Conservation (phyloP, 1,140 invertebrate species). For the Drosophila tsacasi region DNA sequence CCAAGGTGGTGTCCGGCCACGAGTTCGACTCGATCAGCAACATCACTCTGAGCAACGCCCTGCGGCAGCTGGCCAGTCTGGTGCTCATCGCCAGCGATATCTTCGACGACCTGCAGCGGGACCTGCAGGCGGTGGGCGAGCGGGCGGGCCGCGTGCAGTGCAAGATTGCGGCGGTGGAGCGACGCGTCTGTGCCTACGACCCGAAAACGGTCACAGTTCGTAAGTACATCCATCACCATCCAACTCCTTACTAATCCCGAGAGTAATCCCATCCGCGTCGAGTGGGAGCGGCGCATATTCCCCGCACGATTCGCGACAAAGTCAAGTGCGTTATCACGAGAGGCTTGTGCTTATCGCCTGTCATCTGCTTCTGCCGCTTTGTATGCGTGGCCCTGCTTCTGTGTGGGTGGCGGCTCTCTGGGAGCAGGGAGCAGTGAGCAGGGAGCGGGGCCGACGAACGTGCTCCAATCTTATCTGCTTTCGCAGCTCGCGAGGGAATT, state of each 20-base stretch:
- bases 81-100: slow-evolving; percentile 91
- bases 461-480: slow-evolving; percentile 59
- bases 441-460: slow-evolving; percentile 25
- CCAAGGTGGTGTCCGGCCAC: slow-evolving; percentile 86
- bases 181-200: slow-evolving; percentile 88
- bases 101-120: slow-evolving; percentile 90
- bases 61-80: slow-evolving; percentile 92
- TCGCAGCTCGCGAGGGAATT: slow-evolving; percentile 39
- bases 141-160: slow-evolving; percentile 88
- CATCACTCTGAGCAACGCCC: slow-evolving; percentile 90
- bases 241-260: not conserved
- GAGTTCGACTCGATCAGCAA: slow-evolving; percentile 92
- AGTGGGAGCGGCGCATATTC: slow-evolving; percentile 26
- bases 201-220: slow-evolving; percentile 93
- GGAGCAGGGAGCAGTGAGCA: slow-evolving; percentile 16
- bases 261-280: slow-evolving; percentile 10
- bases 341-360: slow-evolving; percentile 63
- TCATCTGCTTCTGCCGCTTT: slow-evolving; percentile 60
- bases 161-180: slow-evolving; percentile 88
- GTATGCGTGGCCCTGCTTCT: slow-evolving; percentile 53
- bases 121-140: slow-evolving; percentile 89
- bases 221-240: slow-evolving; percentile 87
- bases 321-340: slow-evolving; percentile 73
- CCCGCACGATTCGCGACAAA: slow-evolving; percentile 36
- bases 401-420: slow-evolving; percentile 28